Base-by-base conservation (phyloP, 2,888 invertebrate genomes). In the Cheilosia grossa region DNA sequence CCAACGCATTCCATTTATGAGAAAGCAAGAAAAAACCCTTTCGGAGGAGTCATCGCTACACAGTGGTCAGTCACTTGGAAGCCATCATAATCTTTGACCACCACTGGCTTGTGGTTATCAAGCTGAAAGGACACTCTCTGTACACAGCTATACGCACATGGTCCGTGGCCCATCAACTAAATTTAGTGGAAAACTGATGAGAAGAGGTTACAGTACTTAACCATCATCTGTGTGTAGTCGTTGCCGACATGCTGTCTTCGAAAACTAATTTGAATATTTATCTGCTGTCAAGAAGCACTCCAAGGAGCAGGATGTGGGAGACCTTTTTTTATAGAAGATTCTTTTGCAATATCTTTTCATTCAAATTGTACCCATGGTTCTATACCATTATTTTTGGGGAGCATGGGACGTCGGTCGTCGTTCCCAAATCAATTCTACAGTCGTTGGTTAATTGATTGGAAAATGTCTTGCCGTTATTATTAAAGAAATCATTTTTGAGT, bases 111-210 rank as follows among this genome's bases (percentile, higher is more conserved):
- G 69, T 56, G 56, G 56, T 47, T 56, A 30, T 56, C 44, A 3
- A 47, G 21, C 27, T 27, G 15, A 33, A 69, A 56, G 27, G 30
- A 54, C 17, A 54, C n/a, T 67, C n/a, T 24, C 40, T 53, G n/a
- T 4, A 64, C 19, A 7, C 13, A 19, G 13, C 30, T 13, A 49
- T 21, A 6, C 27, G 17, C 6, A 30, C n/a, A 30, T 33, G 64
- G 21, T 9, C 4, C 42, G 6, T 27, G 27, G 54, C 42, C 67
- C 42, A 67, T 67, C 40, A 67, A 67, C 53, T 54, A 53, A 67
- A 67, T 67, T 67, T 67, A 67, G 40, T 67, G 67, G 67, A 67
- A 67, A 67, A 67, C 54, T 53, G 54, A 40, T 54, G 40, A 17
- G 17, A 53, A 49, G 19, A n/a, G 30, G 51, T 40, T 21, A 17